A percentile compares a stretch with the other conserved stretches of the same genome.
These are phyloP conservation scores for Ophiothrix spiculata DNA, from an alignment of 35 echinoderm and acorn worm species.

Conservation along the genomic window DNA sequence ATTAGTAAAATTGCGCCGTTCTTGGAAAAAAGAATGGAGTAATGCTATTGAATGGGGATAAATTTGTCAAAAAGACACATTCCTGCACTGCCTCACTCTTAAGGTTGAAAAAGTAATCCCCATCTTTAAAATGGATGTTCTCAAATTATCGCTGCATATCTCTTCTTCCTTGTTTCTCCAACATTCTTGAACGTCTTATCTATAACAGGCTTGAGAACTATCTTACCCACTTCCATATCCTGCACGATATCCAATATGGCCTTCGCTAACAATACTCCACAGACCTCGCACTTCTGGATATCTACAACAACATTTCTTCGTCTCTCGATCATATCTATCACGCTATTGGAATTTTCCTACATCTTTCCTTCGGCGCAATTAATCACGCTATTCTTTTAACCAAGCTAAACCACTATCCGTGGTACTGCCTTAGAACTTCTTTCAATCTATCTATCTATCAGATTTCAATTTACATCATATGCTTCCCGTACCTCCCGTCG, in stretches of 20 bases:
- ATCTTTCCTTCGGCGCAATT: conserved; percentile 38
- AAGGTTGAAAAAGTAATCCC: no score
- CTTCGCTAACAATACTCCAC: neutral
- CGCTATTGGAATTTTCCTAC: conserved; percentile 21
- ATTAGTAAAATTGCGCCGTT: no score
- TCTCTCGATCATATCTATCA: neutral
- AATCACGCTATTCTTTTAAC: conserved; percentile 46
- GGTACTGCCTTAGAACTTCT: conserved; percentile 26
- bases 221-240: no score
- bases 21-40: no score
- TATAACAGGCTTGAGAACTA: no score
- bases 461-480: conserved; percentile 5
- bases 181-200: no score
- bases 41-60: no score
- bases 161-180: no score
- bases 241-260: neutral
- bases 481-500: neutral
- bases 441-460: conserved; percentile 14
- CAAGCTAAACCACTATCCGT: conserved; percentile 44
- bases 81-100: no score
- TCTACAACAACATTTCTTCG: conserved; percentile 1
- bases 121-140: no score
- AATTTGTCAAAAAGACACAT: no score
- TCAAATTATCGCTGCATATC: no score
- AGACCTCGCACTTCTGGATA: neutral